Base-by-base conservation (phyloP, 2,888 invertebrate genomes). In the Anaspis maculata region DNA sequence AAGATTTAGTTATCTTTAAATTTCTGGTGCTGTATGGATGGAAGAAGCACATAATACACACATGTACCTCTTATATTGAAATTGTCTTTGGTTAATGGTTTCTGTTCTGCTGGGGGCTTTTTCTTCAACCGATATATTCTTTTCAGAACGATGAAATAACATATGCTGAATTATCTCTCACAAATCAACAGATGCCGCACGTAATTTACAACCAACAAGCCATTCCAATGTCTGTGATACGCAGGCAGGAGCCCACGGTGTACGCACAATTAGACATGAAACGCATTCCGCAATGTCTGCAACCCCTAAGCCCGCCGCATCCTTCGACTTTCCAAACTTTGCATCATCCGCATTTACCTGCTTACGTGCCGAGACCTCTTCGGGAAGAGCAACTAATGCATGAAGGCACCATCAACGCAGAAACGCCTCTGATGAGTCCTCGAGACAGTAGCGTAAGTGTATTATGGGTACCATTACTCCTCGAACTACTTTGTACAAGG, bases 251-350 rank as follows among this genome's bases (percentile, higher is more conserved):
- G 51, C 70, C 71, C 16, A 72, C 70, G n/a, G 69, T 72, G 25
- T 72, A 72, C 53, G 72, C 72, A 30, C 72, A 72, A 55, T 67
- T 72, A 39, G 71, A 72, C 46, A 64, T 69, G 48, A 59, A 68
- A 50, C 53, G 65, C 25, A 49, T 53, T 42, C 49, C 51, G 26
- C 56, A 53, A 30, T 48, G 45, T 27, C 41, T 56, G 32, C 64
- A 61, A 38, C 62, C 62, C 19, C 51, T 59, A 15, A 58, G 62
- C 35, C 62, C 62, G 32, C 62, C 64, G 15, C 64, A 62, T 49
- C 64, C 65, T 27, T 61, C 66, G 19, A 51, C 62, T 13, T 61
- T 66, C 39, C 66, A 63, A 30, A 59, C 63, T 22, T 48, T 66
- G 42, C 64, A 64, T 35, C 64, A 62, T 46, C 59, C 50, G 16